These are phyloP conservation scores for Beris chalybata DNA, from an alignment of 2,888 invertebrate genomes.

Conservation along the genomic window DNA sequence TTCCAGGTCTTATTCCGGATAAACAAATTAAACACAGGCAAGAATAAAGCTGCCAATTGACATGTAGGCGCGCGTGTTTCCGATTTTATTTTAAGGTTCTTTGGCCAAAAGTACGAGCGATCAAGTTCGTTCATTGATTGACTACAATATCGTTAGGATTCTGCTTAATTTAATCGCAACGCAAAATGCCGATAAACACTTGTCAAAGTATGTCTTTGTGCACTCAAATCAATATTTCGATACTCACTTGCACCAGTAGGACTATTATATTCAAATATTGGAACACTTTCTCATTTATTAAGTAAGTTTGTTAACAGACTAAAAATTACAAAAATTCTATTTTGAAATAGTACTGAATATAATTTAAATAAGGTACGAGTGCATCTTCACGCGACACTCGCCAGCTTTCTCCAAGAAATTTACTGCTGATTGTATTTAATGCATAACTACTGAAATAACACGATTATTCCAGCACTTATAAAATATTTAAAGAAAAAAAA, in stretches of 20 bases:
- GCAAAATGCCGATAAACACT: conserved; percentile 61
- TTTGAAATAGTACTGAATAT: too few species aligned
- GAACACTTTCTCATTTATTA: conserved; percentile 71
- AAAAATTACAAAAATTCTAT: background rate
- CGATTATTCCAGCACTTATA: too few species aligned
- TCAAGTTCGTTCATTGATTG: conserved; percentile 76
- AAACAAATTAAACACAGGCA: too few species aligned
- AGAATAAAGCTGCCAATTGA: too few species aligned
- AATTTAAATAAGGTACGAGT: background rate
- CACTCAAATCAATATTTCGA: conserved; percentile 77
- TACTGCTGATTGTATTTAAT: too few species aligned
- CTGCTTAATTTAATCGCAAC: conserved; percentile 71
- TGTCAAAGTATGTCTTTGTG: conserved; percentile 80
- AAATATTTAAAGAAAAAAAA: too few species aligned
- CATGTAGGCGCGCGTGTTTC: too few species aligned
- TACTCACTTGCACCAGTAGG: conserved; percentile 70
- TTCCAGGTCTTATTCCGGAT: too few species aligned
- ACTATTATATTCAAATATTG: conserved; percentile 68
- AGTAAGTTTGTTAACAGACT: conserved; percentile 51
- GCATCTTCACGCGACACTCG: too few species aligned
- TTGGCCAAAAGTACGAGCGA: conserved; percentile 85
- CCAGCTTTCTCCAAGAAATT: too few species aligned
- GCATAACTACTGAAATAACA: too few species aligned
- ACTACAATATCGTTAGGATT: conserved; percentile 73
- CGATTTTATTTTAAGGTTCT: conserved; percentile 65